Base-by-base conservation (phyloP, 2,888 invertebrate genomes). In the Timema cristinae region DNA sequence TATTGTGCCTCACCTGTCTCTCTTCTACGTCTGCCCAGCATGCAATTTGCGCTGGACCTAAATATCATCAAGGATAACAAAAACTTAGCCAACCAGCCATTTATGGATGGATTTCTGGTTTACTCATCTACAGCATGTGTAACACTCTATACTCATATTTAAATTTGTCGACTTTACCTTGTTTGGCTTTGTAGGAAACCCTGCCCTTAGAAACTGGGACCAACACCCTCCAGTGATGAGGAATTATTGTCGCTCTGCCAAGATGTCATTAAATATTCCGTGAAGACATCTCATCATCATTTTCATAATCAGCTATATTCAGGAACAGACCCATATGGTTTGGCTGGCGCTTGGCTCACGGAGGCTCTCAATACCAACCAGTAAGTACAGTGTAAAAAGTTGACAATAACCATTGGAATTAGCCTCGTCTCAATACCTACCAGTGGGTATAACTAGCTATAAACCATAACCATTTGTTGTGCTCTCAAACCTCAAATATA, bases 301-400 rank as follows among this genome's bases (percentile, higher is more conserved):
- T 94, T 94, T 81, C 88, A 89, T 78, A 94, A 94, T 84, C 94
- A 94, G 82, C 83, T 94, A 51, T 94, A 89, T 79, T 90, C 89
- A 0, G 91, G 89, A 61, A 84, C 88, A 4, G 93, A 94, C 79
- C 87, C 88, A 0, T 91, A 90, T 78, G 92, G 92, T 0, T 80
- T 94, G 66, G 89, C 89, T 0, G 94, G 91, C 0, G 86, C 91
- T 2, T 91, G 91, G 89, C 85, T 94, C 54, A 86, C 91, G 0
- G 94, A 94, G 79, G 89, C 91, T 6, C 87, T 93, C 78, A 94
- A 94, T 80, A 91, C 93, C 54, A 92, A 92, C 83, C 89, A 92
- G 92, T 93, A 84, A 86, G 88, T 84, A 68, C 68, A 59, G 67
- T 15, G 11, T 32, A 32, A 32, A n/a, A 32, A 32, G 32, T 32